Evolutionary conservation across 2,797 vertebrate species (phyloP), one percentile per base, ranked within the genome.

Genomic region (Lateolabrax maculatus): DNA sequence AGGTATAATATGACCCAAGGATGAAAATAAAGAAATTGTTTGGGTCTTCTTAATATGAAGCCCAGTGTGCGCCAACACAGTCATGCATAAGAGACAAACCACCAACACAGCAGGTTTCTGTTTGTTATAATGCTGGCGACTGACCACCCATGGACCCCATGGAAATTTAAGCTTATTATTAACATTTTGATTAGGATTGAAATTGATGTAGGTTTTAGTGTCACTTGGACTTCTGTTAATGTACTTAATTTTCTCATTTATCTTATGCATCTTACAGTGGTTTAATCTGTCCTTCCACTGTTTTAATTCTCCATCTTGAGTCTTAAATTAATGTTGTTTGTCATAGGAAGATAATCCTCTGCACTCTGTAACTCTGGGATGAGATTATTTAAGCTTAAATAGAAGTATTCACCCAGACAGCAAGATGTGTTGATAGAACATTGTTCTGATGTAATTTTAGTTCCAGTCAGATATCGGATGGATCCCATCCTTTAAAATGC

Each of bases 1-100:
- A 43, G 37, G 27, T 65, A 34, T 43, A 41, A 58, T 51, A 15
- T 48, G 37, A 49, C 16, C 15, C 39, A 60, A 19, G 15, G 51
- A 29, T 61, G 66, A 57, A 10, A 25, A 23, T 19, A 25, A 23
- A n/a, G 18, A 37, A 23, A 11, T 46, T 48, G 31, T 41, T 62
- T 48, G 21, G 41, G 7, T 39, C 37, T 53, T 52, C n/a, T 53
- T n/a, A 37, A 64, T 44, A 48, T n/a, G 21, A 67, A 74, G 19
- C 37, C 16, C 51, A 64, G 1, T 9, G 23, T 43, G 51, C 46
- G 5, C n/a, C 51, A 29, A 55, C 19, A 70, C 4, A 63, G 31
- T 18, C 6, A 27, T 52, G 12, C n/a, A 41, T 43, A 34, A 41
- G 10, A 49, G 18, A 36, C 6, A 37, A 36, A 21, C 23, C 37